phyloP scores from a whole-genome alignment of 2,113 vertebrate genomes.

The Plecturocebus donacophilus region DNA sequence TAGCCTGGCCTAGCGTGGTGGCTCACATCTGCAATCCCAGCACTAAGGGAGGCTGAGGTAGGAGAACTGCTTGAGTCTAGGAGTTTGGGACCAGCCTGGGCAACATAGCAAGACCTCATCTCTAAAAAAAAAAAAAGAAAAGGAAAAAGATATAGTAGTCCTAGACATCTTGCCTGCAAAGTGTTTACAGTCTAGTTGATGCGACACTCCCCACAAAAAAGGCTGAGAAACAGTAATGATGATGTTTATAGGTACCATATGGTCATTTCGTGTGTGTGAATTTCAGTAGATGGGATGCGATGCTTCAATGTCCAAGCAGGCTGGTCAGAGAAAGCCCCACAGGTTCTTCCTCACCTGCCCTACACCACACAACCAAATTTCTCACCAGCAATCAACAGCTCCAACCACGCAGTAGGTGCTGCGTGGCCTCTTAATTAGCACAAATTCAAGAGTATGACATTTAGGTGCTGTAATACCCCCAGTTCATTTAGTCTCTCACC shows the following conservation, averaged over 20 bases:
- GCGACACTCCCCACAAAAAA: not conserved
- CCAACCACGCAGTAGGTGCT: rapidly evolving
- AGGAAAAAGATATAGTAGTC: too few species aligned
- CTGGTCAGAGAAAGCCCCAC: not conserved
- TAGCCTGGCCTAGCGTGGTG: too few species aligned
- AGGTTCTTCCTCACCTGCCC: not conserved
- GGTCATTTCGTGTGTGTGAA: not conserved
- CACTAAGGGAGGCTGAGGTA: too few species aligned
- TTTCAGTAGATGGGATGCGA: not conserved
- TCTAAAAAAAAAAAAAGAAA: too few species aligned
- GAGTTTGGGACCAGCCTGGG: too few species aligned
- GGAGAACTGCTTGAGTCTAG: too few species aligned
- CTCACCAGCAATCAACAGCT: not conserved
- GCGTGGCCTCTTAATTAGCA: not conserved
- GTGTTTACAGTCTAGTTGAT: not conserved
- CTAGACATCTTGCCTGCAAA: not conserved
- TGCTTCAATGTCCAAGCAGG: not conserved
- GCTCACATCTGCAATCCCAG: too few species aligned
- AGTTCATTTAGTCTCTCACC: rapidly evolving
- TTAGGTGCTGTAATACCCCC: rapidly evolving
- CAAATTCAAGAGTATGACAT: not conserved
- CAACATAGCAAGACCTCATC: too few species aligned
- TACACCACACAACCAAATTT: not conserved
- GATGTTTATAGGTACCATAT: not conserved
- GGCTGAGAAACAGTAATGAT: not conserved